Percentiles rank a stretch among this genome's conserved stretches.
Conservation (phyloP, 2,113 vertebrate species). For the Spermophilus dauricus region DNA sequence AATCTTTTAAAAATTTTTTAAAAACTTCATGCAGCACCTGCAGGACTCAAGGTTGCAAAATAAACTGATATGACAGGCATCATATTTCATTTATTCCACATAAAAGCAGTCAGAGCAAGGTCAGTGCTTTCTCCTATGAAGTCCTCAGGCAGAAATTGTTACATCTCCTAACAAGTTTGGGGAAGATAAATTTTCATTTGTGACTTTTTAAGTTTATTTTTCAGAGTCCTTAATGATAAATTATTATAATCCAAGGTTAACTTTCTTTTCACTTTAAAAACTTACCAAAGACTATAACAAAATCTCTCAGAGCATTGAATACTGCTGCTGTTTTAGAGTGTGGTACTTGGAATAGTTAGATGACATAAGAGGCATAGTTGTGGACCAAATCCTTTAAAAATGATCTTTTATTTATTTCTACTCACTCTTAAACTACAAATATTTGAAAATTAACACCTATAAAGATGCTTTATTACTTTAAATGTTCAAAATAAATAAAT, state of each 20-base stretch:
- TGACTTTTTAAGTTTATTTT: slow-evolving; percentile 56
- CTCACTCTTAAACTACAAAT: not conserved
- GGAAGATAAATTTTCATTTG: not conserved
- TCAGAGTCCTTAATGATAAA: not conserved
- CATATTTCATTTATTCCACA: slow-evolving; percentile 25
- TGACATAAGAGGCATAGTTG: not conserved
- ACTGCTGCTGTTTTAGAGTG: not conserved
- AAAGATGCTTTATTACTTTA: not conserved
- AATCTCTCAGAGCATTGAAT: not conserved
- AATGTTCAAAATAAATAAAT: not conserved
- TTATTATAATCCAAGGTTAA: not conserved
- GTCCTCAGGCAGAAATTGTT: not conserved
- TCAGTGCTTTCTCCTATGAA: not conserved
- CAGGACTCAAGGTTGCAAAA: slow-evolving; percentile 37
- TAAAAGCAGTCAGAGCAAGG: not conserved
- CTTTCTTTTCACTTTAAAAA: slow-evolving; percentile 3
- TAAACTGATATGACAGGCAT: not conserved
- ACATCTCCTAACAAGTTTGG: slow-evolving; percentile 20
- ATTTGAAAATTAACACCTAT: not conserved
- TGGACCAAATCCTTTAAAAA: not conserved
- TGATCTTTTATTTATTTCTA: not conserved
- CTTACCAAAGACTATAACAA: not conserved
- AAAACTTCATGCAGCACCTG: not conserved
- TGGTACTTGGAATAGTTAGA: not conserved
- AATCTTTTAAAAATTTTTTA: not conserved